Base-by-base conservation (phyloP, 2,888 invertebrate genomes). In the Tiliacea aurago region DNA sequence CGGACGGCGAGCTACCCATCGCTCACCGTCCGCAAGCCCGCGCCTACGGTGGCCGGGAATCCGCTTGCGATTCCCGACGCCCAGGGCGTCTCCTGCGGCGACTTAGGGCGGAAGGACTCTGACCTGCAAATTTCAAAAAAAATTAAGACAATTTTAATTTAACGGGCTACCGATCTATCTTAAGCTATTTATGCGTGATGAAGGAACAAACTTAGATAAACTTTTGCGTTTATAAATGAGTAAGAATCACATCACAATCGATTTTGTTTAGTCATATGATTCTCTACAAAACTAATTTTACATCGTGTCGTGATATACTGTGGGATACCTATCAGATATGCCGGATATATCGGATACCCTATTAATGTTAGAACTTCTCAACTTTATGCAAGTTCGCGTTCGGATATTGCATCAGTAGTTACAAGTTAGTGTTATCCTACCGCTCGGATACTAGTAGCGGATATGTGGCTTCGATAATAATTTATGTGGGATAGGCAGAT, bases 351-450 rank as follows among this genome's bases (percentile, higher is more conserved):
- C 20, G 28, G 28, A 28, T 28, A 49, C 49, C n/a, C 28, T 61
- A 72, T 61, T 68, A 49, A 67, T 51, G n/a, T 59, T 67, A 33
- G 33, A 83, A 80, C 73, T 77, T 67, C 47, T n/a, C 13, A 41
- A 69, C 49, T 77, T 70, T 49, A 56, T 49, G 47, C 56, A 65
- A 41, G 43, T 67, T 59, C 2, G 37, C 20, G 56, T 66, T 78
- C 13, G 23, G 47, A 53, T 82, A 56, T 78, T 79, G 78, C 78
- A 82, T 65, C 56, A 11, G 37, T 59, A 67, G 63, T 61, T 66
- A 63, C 13, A 66, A 70, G 79, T 78, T 55, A 37, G 33, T 69
- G 43, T 43, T 58, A 76, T 62, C 13, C 70, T 18, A 13, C 23
- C 37, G 10, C 7, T 49, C 2, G 28, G 20, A 20, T 43, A 53